Evolutionary conservation across 2,797 vertebrate genomes (phyloP), one percentile per base, ranked within the genome.

Genomic region (Syndactyla subalaris): DNA sequence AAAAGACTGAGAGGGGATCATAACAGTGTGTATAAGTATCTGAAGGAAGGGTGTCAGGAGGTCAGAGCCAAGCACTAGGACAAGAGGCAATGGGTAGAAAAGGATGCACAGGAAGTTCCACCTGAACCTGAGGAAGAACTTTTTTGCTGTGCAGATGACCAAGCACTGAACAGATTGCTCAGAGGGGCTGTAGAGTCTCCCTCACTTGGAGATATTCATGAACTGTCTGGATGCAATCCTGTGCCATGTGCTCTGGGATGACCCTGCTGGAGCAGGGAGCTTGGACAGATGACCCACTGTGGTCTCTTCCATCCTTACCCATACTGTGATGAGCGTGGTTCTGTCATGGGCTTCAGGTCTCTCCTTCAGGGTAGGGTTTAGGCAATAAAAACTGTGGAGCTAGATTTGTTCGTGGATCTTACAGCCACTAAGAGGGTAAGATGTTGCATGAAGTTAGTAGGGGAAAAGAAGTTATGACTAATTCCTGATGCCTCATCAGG

Each of bases 401-500:
- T 58, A 39, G 30, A 43, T 92, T 86, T 92, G 9, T 75, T 84
- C 15, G 32, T 61, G 24, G 88, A 54, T 75, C 83, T 92, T 62
- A 48, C 20, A 85, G 46, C 10, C 43, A 41, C 65, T 68, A 58
- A 71, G 52, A 92, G 5, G 52, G 15, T 68, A 91, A 91, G 65
- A 75, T 65, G 38, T 46, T 73, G 10, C 58, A 55, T 63, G n/a
- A 84, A 88, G 55, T 70, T 72, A 84, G 22, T 22, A 72, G 29
- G 20, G 43, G 15, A 66, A 91, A 95, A 89, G 59, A 82, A 61
- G 26, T 58, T 72, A 62, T 84, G 93, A 91, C 36, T 75, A 58
- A 84, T 89, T 85, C 75, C 46, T 94, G 83, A 88, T 62, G 70
- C 45, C 23, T 93, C 83, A 62, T 95, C 73, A 93, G 79, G 34